A percentile compares a stretch with the other conserved stretches of the same genome.
These are phyloP conservation scores for Bombus affinis DNA, from an alignment of 1,140 invertebrate species.

Conservation along the genomic window DNA sequence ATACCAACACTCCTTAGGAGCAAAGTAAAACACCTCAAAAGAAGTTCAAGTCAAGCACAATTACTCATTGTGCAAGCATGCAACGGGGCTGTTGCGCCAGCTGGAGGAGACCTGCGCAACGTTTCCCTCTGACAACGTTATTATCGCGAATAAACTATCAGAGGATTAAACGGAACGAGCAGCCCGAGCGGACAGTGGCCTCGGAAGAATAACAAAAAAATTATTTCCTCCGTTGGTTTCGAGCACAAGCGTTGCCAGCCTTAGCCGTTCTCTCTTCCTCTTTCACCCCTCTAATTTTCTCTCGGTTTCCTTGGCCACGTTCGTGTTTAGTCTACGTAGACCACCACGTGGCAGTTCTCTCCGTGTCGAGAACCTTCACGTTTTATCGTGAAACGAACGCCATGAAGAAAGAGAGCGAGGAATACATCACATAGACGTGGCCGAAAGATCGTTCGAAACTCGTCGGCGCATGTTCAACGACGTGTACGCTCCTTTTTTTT, in stretches of 20 bases:
- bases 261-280: background rate
- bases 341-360: conserved; percentile 36
- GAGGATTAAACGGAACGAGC: conserved; percentile 6
- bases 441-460: conserved; percentile 18
- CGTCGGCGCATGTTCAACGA: conserved; percentile 9
- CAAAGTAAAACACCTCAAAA: too few species aligned
- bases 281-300: background rate
- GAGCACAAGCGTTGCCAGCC: background rate
- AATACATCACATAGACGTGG: background rate
- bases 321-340: conserved; percentile 51
- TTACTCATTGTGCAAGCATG: background rate
- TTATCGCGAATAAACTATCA: conserved; percentile 12
- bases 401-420: background rate
- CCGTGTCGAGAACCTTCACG: background rate
- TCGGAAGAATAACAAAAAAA: background rate
- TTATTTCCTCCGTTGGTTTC: conserved; percentile 1
- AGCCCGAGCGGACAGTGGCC: background rate
- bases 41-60: background rate
- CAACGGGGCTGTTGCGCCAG: background rate
- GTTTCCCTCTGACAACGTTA: conserved; percentile 11
- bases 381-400: conserved; percentile 6
- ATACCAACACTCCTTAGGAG: too few species aligned
- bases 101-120: background rate
- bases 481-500: background rate
- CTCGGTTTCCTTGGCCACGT: conserved; percentile 13